These are phyloP conservation scores for Alexandromys fortis DNA, from an alignment of 2,113 vertebrate genomes.

Conservation along the genomic window DNA sequence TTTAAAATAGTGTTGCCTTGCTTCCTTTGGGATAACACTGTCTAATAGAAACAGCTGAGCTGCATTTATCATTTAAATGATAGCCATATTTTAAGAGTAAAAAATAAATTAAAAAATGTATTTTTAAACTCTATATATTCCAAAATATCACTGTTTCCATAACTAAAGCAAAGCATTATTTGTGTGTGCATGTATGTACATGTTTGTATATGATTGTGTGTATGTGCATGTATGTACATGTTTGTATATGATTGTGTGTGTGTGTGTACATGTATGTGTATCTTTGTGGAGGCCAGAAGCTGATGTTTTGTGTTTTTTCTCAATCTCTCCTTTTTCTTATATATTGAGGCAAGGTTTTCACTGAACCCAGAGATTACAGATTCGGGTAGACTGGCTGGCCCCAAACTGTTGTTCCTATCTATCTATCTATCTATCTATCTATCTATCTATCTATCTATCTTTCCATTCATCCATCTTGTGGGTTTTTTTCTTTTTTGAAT, in stretches of 20 bases:
- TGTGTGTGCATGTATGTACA: too few species aligned
- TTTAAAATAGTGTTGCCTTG: not conserved
- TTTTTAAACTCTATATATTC: not conserved
- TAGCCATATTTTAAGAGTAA: not conserved
- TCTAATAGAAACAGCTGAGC: not conserved
- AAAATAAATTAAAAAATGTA: not conserved
- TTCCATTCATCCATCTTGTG: too few species aligned
- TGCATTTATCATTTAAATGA: not conserved
- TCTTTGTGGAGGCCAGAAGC: not conserved
- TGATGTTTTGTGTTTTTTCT: not conserved
- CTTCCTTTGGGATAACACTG: not conserved
- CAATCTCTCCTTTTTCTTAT: not conserved
- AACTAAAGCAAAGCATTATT: not conserved
- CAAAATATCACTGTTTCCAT: not conserved
- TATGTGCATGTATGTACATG: too few species aligned
- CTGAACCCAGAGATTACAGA: not conserved
- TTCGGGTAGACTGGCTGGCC: not conserved
- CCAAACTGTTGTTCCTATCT: not conserved
- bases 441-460: too few species aligned
- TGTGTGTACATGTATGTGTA: not conserved
- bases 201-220: too few species aligned
- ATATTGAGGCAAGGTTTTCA: not conserved
- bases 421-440: not conserved
- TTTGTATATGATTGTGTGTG: too few species aligned
- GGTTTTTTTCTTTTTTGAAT: too few species aligned